Evolutionary conservation across 2,113 vertebrate species (phyloP).

Genomic region (Willisornis vidua): DNA sequence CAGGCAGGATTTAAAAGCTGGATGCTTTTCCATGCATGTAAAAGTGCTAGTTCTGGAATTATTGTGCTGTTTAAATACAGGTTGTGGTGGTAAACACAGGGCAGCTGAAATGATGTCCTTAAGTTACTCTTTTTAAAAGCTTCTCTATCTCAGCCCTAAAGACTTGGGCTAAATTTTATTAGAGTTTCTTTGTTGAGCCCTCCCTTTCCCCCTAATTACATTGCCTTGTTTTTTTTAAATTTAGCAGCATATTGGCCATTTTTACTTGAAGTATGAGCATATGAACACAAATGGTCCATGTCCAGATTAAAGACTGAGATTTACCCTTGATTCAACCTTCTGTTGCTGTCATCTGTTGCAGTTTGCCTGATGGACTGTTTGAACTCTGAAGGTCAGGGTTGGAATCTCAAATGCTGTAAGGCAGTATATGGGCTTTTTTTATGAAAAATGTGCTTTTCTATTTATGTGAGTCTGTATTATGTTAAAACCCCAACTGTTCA

Average conservation of each 20-base stretch:
- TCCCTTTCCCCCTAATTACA: background rate
- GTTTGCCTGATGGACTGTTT: background rate
- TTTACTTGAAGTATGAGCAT: background rate
- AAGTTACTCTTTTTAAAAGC: background rate
- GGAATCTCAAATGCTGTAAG: background rate
- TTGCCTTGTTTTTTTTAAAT: background rate
- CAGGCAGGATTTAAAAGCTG: background rate
- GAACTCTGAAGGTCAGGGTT: background rate
- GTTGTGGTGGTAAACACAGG: background rate
- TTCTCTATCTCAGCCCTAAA: background rate
- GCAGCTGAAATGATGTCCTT: background rate
- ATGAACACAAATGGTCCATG: background rate
- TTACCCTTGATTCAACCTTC: background rate
- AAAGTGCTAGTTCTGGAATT: background rate
- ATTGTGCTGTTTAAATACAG: background rate
- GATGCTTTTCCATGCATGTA: background rate
- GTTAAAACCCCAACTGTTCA: background rate
- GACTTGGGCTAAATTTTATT: background rate
- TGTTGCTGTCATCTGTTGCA: background rate
- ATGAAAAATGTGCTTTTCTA: background rate
- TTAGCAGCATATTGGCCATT: background rate
- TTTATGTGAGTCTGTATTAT: background rate
- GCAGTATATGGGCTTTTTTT: background rate
- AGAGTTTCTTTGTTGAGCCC: rapidly evolving
- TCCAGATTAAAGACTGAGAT: background rate